phyloP scores from a whole-genome alignment of 1,140 invertebrate species.

The Lordiphosa stackelbergi region DNA sequence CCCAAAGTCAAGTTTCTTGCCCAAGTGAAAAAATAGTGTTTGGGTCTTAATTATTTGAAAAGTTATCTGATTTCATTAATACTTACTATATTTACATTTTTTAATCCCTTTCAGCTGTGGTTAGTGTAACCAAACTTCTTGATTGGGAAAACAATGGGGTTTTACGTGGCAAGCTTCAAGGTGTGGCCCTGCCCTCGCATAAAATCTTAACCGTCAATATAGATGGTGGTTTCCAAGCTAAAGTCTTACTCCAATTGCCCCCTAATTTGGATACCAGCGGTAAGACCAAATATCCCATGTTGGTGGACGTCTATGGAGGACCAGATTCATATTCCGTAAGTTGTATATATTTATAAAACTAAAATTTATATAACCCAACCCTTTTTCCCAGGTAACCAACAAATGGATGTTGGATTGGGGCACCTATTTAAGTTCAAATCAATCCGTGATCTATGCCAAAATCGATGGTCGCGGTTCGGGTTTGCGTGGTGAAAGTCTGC shows the following conservation, averaged over 20 bases:
- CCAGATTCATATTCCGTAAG: conserved; percentile 90
- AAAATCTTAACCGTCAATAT: conserved; percentile 62
- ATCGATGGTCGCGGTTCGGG: conserved; percentile 95
- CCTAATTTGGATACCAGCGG: conserved; percentile 84
- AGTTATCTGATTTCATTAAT: too few species aligned
- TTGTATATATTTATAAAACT: neutral
- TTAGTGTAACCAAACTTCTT: conserved; percentile 48
- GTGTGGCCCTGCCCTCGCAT: conserved; percentile 52
- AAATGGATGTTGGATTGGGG: conserved; percentile 88
- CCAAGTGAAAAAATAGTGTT: too few species aligned
- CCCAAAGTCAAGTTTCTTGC: too few species aligned
- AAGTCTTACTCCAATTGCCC: conserved; percentile 83
- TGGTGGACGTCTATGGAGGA: conserved; percentile 93
- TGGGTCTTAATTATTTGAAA: too few species aligned
- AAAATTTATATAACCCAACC: too few species aligned
- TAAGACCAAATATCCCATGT: conserved; percentile 86
- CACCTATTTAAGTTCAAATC: conserved; percentile 88
- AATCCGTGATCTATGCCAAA: conserved; percentile 89
- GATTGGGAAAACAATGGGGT: conserved; percentile 68
- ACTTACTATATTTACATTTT: too few species aligned
- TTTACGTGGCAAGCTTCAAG: conserved; percentile 41
- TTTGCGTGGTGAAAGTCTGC: conserved; percentile 88
- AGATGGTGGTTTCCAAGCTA: conserved; percentile 65
- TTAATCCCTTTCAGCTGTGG: conserved; percentile 40
- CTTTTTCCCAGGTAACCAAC: conserved; percentile 76